Conservation (phyloP, 2,888 invertebrate species). For the Torymus auratus region DNA sequence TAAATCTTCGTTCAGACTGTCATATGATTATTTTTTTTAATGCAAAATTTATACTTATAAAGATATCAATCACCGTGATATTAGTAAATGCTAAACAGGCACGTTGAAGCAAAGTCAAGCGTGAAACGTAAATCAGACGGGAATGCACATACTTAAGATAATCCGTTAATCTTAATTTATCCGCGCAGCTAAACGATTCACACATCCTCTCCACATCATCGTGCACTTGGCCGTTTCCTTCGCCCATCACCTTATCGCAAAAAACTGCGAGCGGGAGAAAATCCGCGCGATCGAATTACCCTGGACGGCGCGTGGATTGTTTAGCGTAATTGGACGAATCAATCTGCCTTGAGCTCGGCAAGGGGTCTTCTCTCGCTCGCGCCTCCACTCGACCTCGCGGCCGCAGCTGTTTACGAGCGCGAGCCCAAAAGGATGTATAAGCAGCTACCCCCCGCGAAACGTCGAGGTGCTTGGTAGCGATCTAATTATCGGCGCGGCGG, state of each 20-base stretch:
- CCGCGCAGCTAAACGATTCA: neutral
- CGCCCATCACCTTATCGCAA: too few relatives aligned
- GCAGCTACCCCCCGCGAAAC: conserved; percentile 66
- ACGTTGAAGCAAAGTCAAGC: too few relatives aligned
- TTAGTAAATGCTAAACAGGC: too few relatives aligned
- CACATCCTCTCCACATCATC: neutral
- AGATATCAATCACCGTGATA: too few relatives aligned
- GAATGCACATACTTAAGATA: neutral
- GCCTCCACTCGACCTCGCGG: conserved; percentile 7
- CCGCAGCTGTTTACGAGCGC: conserved; percentile 39
- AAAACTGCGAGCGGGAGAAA: too few relatives aligned
- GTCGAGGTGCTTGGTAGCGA: conserved; percentile 75
- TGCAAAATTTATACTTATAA: too few relatives aligned
- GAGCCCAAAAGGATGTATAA: conserved; percentile 56
- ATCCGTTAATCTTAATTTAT: conserved; percentile 38
- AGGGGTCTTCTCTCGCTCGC: conserved; percentile 61
- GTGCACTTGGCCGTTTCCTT: too few relatives aligned
- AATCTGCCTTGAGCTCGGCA: conserved; percentile 65
- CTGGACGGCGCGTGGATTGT: conserved; percentile 63
- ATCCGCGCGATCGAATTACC: conserved; percentile 64
- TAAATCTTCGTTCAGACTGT: too few relatives aligned
- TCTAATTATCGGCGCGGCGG: conserved; percentile 77
- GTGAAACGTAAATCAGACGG: neutral
- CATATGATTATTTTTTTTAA: too few relatives aligned
- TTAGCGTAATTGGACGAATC: conserved; percentile 73